Base-by-base conservation (phyloP, 2,113 vertebrate species). In the Mobula birostris region DNA sequence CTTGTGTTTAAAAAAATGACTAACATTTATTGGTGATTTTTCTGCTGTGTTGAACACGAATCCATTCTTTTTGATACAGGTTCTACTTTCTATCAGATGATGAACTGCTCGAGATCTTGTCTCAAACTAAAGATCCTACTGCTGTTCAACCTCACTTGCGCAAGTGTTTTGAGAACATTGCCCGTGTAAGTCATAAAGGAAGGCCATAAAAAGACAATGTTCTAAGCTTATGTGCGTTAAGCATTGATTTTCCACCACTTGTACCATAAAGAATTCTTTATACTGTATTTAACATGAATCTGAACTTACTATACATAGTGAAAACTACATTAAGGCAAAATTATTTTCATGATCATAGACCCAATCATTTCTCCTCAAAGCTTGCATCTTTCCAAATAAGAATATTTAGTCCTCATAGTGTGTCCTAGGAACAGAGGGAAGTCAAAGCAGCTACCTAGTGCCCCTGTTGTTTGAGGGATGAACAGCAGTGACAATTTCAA, bases 1-100 rank as follows among this genome's bases (percentile, higher is more conserved):
- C 48, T 48, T 48, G 48, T 48, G 48, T 48, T 48, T 48, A 48
- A 48, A 48, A 48, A 48, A 48, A 48, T 48, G 48, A 4, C 61
- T 12, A 66, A 90, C 4, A 17, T 68, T 1, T 66, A 32, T 17
- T 32, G 2, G n/a, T 91, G n/a, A n/a, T 70, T 70, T 70, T 29
- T 91, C 36, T 29, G 48, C 48, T 36, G 17, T 21, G 63, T 68
- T 70, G 85, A 91, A 36, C 88, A 27, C 36, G 11, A 91, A 91
- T 91, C 82, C 9, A 27, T 85, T 72, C 24, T 76, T 94, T 7
- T 94, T 29, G 94, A 95, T 97, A 94, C 95, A 99, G 98, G 95
- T 98, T 99, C 96, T 99, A 98, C 96, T 99, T 99, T 96, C 97
- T 99, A 94, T 99, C 98, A 48, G 98, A 99, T 17, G 98, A 98